Percentiles rank a stretch among this genome's conserved stretches.
Conservation (phyloP, 2,113 vertebrate species). For the Gallinago paraguaiae region DNA sequence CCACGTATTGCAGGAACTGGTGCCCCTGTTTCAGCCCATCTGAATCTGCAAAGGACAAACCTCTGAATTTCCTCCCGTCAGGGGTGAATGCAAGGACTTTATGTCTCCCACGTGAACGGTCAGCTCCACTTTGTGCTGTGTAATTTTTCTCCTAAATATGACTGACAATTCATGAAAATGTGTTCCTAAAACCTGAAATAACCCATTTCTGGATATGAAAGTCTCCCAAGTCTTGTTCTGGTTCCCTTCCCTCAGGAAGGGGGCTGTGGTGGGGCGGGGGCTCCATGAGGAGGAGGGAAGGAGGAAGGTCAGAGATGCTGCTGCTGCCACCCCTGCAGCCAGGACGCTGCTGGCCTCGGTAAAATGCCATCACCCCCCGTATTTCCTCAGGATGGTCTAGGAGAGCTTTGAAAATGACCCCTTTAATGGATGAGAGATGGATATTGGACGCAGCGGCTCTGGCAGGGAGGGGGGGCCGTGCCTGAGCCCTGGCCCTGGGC, state of each 20-base stretch:
- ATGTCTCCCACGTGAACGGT: neutral
- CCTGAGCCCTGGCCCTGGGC: neutral
- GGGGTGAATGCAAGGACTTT: rapidly evolving
- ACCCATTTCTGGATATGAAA: neutral
- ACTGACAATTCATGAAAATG: neutral
- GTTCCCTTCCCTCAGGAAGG: neutral
- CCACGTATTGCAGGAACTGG: rapidly evolving
- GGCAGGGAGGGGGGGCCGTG: neutral
- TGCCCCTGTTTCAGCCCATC: neutral
- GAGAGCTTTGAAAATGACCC: neutral
- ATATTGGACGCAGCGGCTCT: rapidly evolving
- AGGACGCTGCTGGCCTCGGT: rapidly evolving
- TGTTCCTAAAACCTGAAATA: neutral
- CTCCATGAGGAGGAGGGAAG: neutral
- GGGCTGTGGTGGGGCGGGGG: rapidly evolving
- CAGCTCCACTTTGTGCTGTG: neutral
- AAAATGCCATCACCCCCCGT: rapidly evolving
- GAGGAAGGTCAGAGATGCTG: neutral
- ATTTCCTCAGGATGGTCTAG: neutral
- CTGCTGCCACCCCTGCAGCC: neutral
- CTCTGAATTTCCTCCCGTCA: rapidly evolving
- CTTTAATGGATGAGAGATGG: neutral
- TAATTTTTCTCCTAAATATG: neutral
- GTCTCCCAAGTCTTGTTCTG: neutral
- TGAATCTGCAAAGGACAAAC: neutral